Percentiles rank a stretch among this genome's conserved stretches.
These are phyloP conservation scores for Tenthredo distinguenda DNA, from an alignment of 2,888 invertebrate genomes.

Conservation along the genomic window DNA sequence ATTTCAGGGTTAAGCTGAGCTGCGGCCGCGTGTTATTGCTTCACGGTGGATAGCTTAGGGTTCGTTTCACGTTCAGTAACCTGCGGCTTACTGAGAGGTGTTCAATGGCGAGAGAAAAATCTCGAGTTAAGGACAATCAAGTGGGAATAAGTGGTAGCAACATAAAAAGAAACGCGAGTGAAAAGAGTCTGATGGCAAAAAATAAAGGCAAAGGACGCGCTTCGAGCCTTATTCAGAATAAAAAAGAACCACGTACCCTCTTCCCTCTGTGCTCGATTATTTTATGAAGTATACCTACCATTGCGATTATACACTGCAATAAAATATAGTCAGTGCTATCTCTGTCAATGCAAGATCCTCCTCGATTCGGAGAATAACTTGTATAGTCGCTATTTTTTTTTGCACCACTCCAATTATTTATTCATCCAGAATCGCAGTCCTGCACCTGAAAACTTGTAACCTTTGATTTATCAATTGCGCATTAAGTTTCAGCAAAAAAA, in stretches of 20 bases:
- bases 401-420: background rate
- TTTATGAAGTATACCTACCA: background rate
- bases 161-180: slow-evolving; percentile 36
- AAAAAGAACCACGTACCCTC: background rate
- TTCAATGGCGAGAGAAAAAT: slow-evolving; percentile 42
- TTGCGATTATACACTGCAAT: slow-evolving; percentile 9
- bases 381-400: background rate
- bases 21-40: background rate
- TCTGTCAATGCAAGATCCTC: background rate
- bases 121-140: slow-evolving; percentile 35
- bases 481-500: background rate
- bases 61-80: slow-evolving; percentile 39
- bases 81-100: slow-evolving; percentile 18
- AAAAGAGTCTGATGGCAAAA: slow-evolving; percentile 15
- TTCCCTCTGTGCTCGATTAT: slow-evolving; percentile 17
- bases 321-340: slow-evolving; percentile 16
- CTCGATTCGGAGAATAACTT: background rate
- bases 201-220: slow-evolving; percentile 1
- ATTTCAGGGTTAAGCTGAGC: background rate
- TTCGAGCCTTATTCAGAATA: background rate
- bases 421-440: background rate
- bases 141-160: slow-evolving; percentile 42
- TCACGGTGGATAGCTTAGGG: background rate
- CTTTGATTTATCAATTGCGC: background rate
- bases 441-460: background rate